phyloP scores from a whole-genome alignment of 2,797 vertebrate genomes.

The Odontamblyopus lacepedii region DNA sequence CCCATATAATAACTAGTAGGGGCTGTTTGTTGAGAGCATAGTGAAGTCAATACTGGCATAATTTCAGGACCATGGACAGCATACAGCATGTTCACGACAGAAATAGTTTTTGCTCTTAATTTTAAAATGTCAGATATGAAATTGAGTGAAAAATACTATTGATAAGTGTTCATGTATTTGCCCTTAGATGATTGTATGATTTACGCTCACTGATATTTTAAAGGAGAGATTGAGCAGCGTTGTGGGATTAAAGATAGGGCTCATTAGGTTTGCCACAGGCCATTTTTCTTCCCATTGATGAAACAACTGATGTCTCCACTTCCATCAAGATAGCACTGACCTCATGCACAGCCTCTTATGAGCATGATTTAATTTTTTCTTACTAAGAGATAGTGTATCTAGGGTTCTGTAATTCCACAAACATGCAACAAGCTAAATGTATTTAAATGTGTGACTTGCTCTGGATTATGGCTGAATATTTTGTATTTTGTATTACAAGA shows the following conservation, averaged over 20 bases:
- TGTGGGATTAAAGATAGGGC: conserved; percentile 57
- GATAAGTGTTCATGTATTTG: conserved; percentile 22
- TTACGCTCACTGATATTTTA: conserved; percentile 30
- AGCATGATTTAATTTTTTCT: conserved; percentile 66
- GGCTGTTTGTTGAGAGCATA: neutral
- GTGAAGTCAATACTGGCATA: conserved; percentile 14
- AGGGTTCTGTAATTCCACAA: neutral
- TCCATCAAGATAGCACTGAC: conserved; percentile 75
- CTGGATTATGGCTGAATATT: neutral
- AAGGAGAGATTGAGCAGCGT: conserved; percentile 17
- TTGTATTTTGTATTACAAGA: neutral
- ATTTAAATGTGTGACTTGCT: neutral
- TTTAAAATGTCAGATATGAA: conserved; percentile 8
- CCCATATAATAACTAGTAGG: neutral
- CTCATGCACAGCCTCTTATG: conserved; percentile 58
- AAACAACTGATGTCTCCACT: conserved; percentile 68
- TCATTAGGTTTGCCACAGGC: conserved; percentile 63
- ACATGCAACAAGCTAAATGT: neutral
- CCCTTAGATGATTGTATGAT: conserved; percentile 15
- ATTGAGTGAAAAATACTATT: conserved; percentile 14
- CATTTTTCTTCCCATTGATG: conserved; percentile 64
- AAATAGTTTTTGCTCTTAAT: neutral
- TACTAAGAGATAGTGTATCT: conserved; percentile 19
- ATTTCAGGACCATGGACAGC: conserved; percentile 82
- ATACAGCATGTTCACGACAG: neutral